phyloP scores from a whole-genome alignment of 2,113 vertebrate genomes.

The Geococcyx californianus region DNA sequence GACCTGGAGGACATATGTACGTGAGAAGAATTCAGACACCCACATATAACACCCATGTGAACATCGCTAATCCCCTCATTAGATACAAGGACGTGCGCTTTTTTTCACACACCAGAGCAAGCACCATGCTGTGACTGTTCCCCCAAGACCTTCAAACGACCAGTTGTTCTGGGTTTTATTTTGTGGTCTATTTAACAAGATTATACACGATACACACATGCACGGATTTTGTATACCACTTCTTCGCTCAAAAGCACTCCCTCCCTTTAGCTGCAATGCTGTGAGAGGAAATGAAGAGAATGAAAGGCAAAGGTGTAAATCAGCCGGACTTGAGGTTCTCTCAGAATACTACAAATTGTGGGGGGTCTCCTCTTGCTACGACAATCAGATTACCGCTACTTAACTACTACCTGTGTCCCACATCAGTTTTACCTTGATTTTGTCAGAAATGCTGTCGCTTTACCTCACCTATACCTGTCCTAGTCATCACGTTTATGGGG shows the following conservation, averaged over 20 bases:
- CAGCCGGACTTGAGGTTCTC: background rate
- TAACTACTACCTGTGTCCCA: background rate
- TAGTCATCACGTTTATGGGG: background rate
- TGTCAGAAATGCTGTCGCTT: background rate
- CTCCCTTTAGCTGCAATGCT: background rate
- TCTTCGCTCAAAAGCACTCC: background rate
- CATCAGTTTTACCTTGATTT: background rate
- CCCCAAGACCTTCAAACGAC: background rate
- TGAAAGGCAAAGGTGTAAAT: background rate
- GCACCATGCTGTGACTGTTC: background rate
- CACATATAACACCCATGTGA: background rate
- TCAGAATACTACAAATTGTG: background rate
- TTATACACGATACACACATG: background rate
- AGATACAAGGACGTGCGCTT: background rate
- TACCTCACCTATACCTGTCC: background rate
- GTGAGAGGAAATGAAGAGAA: background rate
- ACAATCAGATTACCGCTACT: background rate
- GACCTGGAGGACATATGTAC: background rate
- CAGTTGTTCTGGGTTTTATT: background rate
- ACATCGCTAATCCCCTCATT: background rate
- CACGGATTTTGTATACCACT: accelerated
- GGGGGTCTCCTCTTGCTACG: too few species aligned
- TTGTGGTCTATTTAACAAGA: background rate
- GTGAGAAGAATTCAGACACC: background rate
- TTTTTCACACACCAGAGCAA: background rate